phyloP scores from a whole-genome alignment of 2,888 invertebrate species.

The Eristalinus aeneus region DNA sequence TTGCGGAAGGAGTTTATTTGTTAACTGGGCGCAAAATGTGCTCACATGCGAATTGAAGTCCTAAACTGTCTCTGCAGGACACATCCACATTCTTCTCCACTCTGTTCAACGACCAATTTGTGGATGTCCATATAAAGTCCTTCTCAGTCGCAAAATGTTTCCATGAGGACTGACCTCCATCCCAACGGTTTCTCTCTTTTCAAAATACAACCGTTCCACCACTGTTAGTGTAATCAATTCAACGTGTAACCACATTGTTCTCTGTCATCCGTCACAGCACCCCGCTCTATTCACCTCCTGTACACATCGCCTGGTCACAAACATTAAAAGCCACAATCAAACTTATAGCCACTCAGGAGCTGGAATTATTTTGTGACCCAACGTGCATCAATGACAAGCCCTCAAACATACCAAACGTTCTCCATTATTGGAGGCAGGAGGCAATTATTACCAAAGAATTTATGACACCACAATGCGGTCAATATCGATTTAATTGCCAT shows the following conservation, averaged over 20 bases:
- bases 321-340: conserved; percentile 50
- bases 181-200: too few relatives aligned
- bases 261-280: background rate
- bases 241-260: background rate
- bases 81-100: too few relatives aligned
- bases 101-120: too few relatives aligned
- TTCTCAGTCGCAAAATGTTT: background rate
- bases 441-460: conserved; percentile 61
- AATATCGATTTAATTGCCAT: conserved; percentile 65
- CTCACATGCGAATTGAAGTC: too few relatives aligned
- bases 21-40: too few relatives aligned
- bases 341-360: conserved; percentile 50
- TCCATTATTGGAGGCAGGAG: background rate
- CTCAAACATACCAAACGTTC: background rate
- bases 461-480: conserved; percentile 63
- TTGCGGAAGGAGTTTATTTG: too few relatives aligned
- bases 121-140: background rate
- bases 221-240: background rate
- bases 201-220: background rate
- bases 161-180: background rate
- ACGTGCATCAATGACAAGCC: conserved; percentile 8
- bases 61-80: too few relatives aligned
- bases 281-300: background rate
- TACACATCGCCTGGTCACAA: background rate
- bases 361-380: conserved; percentile 50